phyloP scores from a whole-genome alignment of 2,113 vertebrate genomes.

The Mystacornis crossleyi region DNA sequence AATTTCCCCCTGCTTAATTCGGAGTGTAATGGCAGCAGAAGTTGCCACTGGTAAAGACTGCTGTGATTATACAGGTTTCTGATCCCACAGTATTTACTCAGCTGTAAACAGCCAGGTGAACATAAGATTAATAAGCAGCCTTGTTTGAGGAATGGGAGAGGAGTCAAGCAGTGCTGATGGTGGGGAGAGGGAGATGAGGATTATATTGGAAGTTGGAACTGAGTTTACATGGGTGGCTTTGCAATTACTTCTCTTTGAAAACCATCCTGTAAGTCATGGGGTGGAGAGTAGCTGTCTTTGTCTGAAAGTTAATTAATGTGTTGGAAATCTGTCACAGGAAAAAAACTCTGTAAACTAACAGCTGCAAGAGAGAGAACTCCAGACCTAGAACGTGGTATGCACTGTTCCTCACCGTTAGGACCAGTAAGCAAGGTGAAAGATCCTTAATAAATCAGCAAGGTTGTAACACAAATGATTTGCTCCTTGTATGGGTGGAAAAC shows the following conservation, averaged over 20 bases:
- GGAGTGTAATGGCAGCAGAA: not conserved
- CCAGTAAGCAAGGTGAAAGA: constrained; percentile 63
- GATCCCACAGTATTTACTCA: not conserved
- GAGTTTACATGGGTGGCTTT: not conserved
- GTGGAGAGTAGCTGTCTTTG: not conserved
- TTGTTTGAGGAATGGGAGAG: not conserved
- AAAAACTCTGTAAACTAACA: constrained; percentile 62
- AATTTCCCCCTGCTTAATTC: not conserved
- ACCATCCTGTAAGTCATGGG: not conserved
- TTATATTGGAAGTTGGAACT: not conserved
- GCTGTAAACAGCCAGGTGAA: not conserved
- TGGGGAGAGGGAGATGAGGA: not conserved
- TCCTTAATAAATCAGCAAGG: not conserved
- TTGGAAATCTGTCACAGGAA: constrained; percentile 68
- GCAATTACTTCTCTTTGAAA: not conserved
- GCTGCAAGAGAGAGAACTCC: constrained; percentile 62
- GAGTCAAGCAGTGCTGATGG: not conserved
- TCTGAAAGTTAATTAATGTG: constrained; percentile 16
- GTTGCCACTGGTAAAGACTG: not conserved
- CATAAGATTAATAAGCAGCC: not conserved
- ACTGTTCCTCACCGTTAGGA: constrained; percentile 3
- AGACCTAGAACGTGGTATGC: not conserved
- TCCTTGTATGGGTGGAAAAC: not conserved
- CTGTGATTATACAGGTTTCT: not conserved
- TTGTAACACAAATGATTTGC: not conserved